Percentiles rank a stretch among this genome's conserved stretches.
phyloP scores from a whole-genome alignment of 1,140 invertebrate genomes.

The Apolygus lucorum region DNA sequence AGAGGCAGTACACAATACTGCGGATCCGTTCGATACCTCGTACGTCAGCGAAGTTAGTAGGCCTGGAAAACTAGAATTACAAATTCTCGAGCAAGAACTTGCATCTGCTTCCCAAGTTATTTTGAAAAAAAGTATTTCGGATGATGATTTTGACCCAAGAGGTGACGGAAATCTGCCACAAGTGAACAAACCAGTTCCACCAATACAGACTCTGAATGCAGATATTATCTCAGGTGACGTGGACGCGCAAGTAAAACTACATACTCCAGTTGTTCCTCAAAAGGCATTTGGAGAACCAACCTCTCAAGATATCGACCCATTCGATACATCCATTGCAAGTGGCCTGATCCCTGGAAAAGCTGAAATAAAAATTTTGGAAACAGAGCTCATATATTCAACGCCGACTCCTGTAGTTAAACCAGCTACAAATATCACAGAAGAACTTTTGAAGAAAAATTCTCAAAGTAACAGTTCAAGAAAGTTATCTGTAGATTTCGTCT shows the following conservation, averaged over 20 bases:
- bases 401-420: neutral
- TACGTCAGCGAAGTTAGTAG: conserved; percentile 51
- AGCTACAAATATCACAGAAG: conserved; percentile 11
- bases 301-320: conserved; percentile 55
- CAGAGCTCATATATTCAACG: conserved; percentile 45
- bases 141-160: conserved; percentile 52
- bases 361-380: conserved; percentile 63
- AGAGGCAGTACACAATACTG: conserved; percentile 22
- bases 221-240: conserved; percentile 33
- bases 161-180: conserved; percentile 24
- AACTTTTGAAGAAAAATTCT: conserved; percentile 18
- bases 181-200: neutral
- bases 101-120: conserved; percentile 23
- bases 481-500: conserved; percentile 6
- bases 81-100: conserved; percentile 61
- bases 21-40: conserved; percentile 76
- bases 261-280: conserved; percentile 34
- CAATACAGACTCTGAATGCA: neutral
- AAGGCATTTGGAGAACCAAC: conserved; percentile 30
- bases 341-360: conserved; percentile 60
- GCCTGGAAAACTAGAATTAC: conserved; percentile 63
- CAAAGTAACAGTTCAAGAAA: neutral
- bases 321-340: conserved; percentile 71
- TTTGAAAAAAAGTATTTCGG: conserved; percentile 45
- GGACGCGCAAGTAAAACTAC: conserved; percentile 29